Base-by-base conservation (phyloP, 1,140 invertebrate genomes). In the Phortica variegata region DNA sequence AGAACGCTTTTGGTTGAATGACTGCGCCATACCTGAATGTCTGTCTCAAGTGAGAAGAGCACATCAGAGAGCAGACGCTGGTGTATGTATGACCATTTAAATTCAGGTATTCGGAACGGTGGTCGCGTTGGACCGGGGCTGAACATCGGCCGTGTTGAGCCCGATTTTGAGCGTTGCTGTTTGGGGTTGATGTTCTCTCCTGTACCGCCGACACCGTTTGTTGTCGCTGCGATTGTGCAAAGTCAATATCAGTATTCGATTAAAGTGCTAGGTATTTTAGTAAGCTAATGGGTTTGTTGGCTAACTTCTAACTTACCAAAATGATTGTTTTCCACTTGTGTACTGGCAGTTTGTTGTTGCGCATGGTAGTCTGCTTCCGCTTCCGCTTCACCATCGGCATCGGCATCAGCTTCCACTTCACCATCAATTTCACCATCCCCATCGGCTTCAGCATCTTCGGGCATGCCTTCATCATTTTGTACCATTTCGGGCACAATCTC, bases 41-140 rank as follows among this genome's bases (percentile, higher is more conserved):
- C 97, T 12, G 91, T 95, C 80, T 99, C 97, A 18, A 99, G 80
- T 0, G 95, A 96, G 77, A 95, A 97, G 8, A 99, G 80, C 16
- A 99, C 88, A 81, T 99, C 97, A 10, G 95, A 96, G 2, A 99
- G 80, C 47, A 99, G 80, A 55, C 94, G 83, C 77, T 99, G 94
- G 80, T 99, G 97, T 57, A 99, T 95, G 75, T 94, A 92, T 3
- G 97, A 99, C 97, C 97, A 99, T 61, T 95, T 90, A 79, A 99
- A 99, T 80, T 99, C 97, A 21, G 97, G 97, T 76, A 99, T 99
- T 57, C 97, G 85, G 79, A 99, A 99, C 1, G 96, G 94, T 17
- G 96, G 95, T 59, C 93, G 85, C 15, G 94, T 90, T 12, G 95
- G 94, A 10, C 94, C 94, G 36, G 94, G 91, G 76, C 90, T 96